Percentiles rank a stretch among this genome's conserved stretches.
These are phyloP conservation scores for Falco columbarius DNA, from an alignment of 2,797 vertebrate species.

Conservation along the genomic window DNA sequence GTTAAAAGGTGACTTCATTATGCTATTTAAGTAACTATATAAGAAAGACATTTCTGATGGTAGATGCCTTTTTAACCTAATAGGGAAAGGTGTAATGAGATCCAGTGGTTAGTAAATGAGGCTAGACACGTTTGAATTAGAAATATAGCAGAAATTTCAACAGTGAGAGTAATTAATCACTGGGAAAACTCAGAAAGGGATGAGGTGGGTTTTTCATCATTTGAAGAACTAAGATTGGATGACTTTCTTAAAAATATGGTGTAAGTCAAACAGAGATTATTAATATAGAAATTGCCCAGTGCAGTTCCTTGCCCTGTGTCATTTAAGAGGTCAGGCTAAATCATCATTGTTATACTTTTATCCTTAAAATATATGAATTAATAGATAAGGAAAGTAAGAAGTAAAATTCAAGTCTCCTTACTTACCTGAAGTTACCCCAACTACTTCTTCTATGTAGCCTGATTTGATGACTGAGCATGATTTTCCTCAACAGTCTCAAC, in stretches of 20 bases:
- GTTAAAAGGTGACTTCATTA: background rate
- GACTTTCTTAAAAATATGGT: background rate
- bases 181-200: background rate
- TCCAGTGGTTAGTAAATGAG: background rate
- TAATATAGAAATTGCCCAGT: background rate
- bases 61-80: constrained; percentile 16
- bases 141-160: constrained; percentile 14
- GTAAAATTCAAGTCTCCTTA: background rate
- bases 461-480: background rate
- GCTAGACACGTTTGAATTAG: constrained; percentile 13
- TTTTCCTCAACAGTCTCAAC: background rate
- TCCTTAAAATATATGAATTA: background rate
- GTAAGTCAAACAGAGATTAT: background rate
- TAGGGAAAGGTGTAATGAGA: background rate
- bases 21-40: background rate
- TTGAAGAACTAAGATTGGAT: background rate
- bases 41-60: background rate
- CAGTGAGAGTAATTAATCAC: background rate
- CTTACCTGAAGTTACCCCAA: background rate
- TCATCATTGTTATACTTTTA: background rate
- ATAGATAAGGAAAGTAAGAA: background rate
- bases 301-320: background rate
- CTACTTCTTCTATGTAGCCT: background rate
- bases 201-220: background rate
- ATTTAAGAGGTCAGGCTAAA: background rate